These are phyloP conservation scores for Pseudomyrmex flavicornis DNA, from an alignment of 1,140 invertebrate species.

Conservation along the genomic window DNA sequence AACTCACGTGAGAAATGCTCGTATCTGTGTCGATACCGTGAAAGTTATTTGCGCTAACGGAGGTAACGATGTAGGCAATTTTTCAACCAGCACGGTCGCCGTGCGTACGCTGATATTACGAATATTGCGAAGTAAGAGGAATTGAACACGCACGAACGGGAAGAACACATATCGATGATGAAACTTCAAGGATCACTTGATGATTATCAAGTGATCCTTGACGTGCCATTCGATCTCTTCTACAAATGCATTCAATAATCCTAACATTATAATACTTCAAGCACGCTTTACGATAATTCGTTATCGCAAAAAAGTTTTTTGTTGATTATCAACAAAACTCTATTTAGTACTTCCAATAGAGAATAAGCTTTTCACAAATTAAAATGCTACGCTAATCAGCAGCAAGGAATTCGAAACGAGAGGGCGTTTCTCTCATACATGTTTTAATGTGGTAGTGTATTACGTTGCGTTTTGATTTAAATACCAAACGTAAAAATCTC, in stretches of 20 bases:
- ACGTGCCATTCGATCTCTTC: background rate
- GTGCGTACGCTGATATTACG: background rate
- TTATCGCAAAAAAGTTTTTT: background rate
- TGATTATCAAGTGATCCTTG: background rate
- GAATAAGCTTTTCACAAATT: background rate
- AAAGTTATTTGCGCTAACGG: too few relatives aligned
- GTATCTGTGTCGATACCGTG: too few relatives aligned
- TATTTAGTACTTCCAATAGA: background rate
- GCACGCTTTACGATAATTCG: background rate
- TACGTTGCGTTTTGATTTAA: background rate
- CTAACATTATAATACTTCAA: background rate
- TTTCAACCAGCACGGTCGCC: background rate
- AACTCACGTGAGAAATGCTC: too few relatives aligned
- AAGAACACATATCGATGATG: conserved; percentile 1
- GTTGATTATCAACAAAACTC: background rate
- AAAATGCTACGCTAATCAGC: background rate
- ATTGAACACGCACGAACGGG: background rate
- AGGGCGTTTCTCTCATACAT: conserved; percentile 51
- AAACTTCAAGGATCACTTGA: conserved; percentile 33
- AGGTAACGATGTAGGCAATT: too few relatives aligned
- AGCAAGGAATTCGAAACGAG: conserved; percentile 30
- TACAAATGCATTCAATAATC: background rate
- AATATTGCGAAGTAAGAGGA: background rate
- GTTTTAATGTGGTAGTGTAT: too few relatives aligned
- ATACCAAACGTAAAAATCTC: conserved; percentile 9